Conservation (phyloP, 2,113 vertebrate species). For the Bombycilla garrulus region DNA sequence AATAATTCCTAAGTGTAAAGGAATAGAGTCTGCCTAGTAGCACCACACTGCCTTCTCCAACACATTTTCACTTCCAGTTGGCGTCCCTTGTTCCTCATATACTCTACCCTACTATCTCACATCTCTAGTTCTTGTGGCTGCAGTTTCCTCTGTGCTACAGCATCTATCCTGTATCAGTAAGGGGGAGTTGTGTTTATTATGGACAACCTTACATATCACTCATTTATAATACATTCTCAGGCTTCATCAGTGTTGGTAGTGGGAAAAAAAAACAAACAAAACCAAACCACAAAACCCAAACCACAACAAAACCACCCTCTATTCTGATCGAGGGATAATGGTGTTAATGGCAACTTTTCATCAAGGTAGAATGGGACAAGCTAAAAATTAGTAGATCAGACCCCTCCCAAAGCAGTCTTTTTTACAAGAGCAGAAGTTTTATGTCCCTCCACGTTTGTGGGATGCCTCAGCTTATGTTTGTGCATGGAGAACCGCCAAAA, state of each 20-base stretch:
- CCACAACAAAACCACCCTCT: not conserved
- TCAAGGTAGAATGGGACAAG: not conserved
- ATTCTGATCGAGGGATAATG: not conserved
- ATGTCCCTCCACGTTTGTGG: not conserved
- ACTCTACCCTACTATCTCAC: not conserved
- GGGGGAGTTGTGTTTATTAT: not conserved
- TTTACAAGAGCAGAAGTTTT: not conserved
- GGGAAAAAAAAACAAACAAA: not conserved
- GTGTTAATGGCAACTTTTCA: not conserved
- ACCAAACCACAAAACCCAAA: not conserved
- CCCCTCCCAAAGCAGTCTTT: not conserved
- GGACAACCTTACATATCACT: not conserved
- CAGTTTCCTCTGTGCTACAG: not conserved
- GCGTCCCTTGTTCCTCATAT: not conserved
- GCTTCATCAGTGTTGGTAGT: not conserved
- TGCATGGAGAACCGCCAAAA: not conserved
- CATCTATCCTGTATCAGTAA: not conserved
- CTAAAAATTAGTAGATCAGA: not conserved
- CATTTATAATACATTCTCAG: not conserved
- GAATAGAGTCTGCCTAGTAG: not conserved
- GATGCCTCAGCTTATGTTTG: not conserved
- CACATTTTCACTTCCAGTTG: not conserved
- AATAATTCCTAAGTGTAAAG: not conserved
- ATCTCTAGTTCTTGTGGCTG: not conserved
- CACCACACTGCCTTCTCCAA: not conserved